Evolutionary conservation across 2,888 invertebrate species (phyloP).

Genomic region (Chrysodeixis includens): DNA sequence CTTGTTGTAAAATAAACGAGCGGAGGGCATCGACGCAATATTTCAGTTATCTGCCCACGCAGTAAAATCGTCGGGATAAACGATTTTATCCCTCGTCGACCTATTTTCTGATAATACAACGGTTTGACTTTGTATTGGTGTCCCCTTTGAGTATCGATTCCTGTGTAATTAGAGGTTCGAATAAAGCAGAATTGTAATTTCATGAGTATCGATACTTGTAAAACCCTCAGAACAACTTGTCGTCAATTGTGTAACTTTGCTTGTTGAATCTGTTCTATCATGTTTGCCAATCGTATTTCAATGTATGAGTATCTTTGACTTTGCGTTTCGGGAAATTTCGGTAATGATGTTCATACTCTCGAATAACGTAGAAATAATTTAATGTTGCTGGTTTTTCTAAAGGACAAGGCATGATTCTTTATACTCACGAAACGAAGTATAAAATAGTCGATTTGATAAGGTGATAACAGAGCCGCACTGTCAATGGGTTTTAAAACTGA

Average conservation of each 20-base stretch:
- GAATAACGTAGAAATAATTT: not conserved
- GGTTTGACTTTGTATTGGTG: conserved; percentile 38
- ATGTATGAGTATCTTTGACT: not conserved
- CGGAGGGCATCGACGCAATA: conserved; percentile 32
- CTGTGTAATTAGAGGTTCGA: conserved; percentile 29
- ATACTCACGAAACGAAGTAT: not conserved
- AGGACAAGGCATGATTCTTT: not conserved
- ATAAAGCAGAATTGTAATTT: conserved; percentile 6
- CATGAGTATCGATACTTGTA: not conserved
- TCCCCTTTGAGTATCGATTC: conserved; percentile 49
- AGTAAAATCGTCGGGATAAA: conserved; percentile 43
- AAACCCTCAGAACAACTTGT: not conserved
- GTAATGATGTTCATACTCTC: conserved; percentile 10
- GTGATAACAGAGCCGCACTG: no score
- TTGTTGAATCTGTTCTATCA: not conserved
- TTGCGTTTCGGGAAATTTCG: conserved; percentile 10
- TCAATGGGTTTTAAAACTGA: no score
- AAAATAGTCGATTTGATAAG: no score
- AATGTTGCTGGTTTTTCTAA: conserved; percentile 5
- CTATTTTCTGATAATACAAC: conserved; percentile 58
- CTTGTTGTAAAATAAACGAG: conserved; percentile 30
- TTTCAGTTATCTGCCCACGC: conserved; percentile 43
- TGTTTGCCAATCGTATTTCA: conserved; percentile 1
- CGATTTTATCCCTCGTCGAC: conserved; percentile 59
- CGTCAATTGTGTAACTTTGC: not conserved